Percentiles rank a stretch among this genome's conserved stretches.
Evolutionary conservation across 2,797 vertebrate genomes (phyloP).

Genomic region (Nyctibius grandis): DNA sequence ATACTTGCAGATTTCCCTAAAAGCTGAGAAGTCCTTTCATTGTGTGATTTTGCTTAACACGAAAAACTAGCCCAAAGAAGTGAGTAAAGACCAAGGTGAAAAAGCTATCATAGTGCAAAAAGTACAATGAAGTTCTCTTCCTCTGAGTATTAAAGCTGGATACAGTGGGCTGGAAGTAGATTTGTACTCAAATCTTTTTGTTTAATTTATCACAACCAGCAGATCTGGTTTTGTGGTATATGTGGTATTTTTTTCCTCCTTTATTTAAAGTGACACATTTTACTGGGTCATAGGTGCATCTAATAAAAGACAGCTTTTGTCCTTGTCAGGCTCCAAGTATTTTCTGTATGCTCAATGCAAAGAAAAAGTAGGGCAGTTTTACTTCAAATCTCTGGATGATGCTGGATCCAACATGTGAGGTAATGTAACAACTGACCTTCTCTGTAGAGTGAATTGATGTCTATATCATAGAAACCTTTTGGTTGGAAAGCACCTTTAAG

Average conservation of each 20-base stretch:
- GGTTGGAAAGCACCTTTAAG: too few relatives aligned
- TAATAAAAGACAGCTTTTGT: background rate
- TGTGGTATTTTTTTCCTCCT: too few relatives aligned
- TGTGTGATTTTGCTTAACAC: background rate
- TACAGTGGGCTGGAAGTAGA: rapidly evolving
- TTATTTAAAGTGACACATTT: background rate
- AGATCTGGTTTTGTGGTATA: background rate
- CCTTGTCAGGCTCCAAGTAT: background rate
- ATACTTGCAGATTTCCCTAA: conserved; percentile 14
- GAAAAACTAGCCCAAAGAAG: background rate
- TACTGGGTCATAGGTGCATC: background rate
- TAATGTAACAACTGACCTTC: background rate
- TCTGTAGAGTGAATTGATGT: background rate
- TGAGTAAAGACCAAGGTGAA: background rate
- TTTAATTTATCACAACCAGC: background rate
- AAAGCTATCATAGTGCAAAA: background rate
- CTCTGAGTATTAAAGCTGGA: background rate
- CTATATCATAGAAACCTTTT: too few relatives aligned
- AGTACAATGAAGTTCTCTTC: background rate
- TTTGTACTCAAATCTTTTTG: background rate
- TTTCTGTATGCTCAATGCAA: background rate
- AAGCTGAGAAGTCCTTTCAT: background rate
- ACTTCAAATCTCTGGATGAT: background rate
- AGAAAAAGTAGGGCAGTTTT: background rate
- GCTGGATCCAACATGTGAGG: background rate